Evolutionary conservation across 2,797 vertebrate species (phyloP).

Genomic region (Eleutherodactylus coqui): DNA sequence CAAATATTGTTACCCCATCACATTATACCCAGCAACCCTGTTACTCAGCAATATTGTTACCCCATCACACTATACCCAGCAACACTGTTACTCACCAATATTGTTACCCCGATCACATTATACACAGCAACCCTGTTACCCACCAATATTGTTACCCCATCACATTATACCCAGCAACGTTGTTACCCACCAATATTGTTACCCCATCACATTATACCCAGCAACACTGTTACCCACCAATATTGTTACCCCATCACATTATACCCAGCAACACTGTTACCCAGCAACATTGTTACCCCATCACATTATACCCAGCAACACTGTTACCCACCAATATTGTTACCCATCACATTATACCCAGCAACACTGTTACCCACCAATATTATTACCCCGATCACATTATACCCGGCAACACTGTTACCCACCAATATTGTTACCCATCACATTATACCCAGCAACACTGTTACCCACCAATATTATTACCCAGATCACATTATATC

Average conservation of each 20-base stretch:
- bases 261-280: background rate
- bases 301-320: background rate
- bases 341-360: background rate
- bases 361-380: background rate
- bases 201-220: background rate
- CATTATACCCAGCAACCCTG: background rate
- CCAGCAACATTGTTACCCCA: background rate
- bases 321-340: background rate
- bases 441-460: background rate
- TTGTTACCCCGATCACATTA: background rate
- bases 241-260: background rate
- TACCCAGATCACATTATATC: too few relatives aligned
- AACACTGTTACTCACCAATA: background rate
- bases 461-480: background rate
- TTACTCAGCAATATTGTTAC: background rate
- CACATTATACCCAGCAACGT: background rate
- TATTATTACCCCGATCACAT: background rate
- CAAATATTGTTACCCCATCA: too few relatives aligned
- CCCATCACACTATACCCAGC: too few relatives aligned
- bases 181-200: background rate
- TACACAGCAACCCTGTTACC: background rate
- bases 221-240: background rate
- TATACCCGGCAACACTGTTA: background rate
- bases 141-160: background rate
- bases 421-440: background rate